Evolutionary conservation across 1,140 invertebrate species (phyloP), one percentile per base, ranked within the genome.

Genomic region (Meloidogyne exigua): DNA sequence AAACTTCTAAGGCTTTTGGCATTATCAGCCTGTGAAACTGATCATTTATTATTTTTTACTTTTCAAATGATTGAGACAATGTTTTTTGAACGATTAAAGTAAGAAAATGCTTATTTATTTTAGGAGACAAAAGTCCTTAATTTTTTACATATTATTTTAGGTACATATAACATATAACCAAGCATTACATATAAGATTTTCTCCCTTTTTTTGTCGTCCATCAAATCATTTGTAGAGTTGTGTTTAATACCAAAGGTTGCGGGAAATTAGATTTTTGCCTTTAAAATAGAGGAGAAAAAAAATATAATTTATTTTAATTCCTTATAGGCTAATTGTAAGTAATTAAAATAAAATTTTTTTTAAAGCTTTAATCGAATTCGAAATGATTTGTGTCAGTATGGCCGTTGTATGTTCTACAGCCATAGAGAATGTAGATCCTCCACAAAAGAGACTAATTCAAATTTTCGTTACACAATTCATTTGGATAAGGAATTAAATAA

Each of bases 1-100:
- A 32, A 39, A 25, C 68, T 70, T 44, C 18, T 70, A 26, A 44
- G 39, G 39, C 68, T 44, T 42, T 44, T 70, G 36, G 68, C 68
- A 26, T 39, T 70, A 7, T 9, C 25, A 10, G 68, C 21, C 4
- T 42, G 28, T 62, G 68, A 70, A 57, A 57, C 49, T n/a, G 49
- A 57, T 57, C 49, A 57, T 57, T 57, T 57, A 57, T 57, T 57
- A 57, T 57, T 57, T 57, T 57, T 57, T 57, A 12, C n/a, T n/a
- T 57, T 57, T n/a, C 49, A 57, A 57, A 57, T 57, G 49, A 57
- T 57, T 21, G 49, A 57, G n/a, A 15, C 49, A n/a, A 57, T 57
- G 49, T 57, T 57, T 57, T 57, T 57, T 57, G 49, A 57, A 57
- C 4, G 49, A 57, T 4, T n/a, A 57, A 57, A 57, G 49, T 57